These are phyloP conservation scores for Anthopleura sola DNA, from an alignment of 64 coral and sea anemone species.

Conservation along the genomic window DNA sequence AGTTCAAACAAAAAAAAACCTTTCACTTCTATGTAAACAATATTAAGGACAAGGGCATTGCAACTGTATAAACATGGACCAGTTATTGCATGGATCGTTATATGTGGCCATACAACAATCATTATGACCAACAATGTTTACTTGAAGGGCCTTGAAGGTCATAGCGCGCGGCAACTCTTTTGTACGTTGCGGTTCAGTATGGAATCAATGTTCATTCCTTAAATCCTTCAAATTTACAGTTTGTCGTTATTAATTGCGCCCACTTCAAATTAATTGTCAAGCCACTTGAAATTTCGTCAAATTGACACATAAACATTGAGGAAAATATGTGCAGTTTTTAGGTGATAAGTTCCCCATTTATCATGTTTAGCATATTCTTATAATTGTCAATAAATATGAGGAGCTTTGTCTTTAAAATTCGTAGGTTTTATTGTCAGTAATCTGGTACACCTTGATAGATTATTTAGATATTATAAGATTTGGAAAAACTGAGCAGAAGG, in stretches of 20 bases:
- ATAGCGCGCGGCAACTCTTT: neutral
- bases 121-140: neutral
- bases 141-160: too few species aligned
- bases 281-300: neutral
- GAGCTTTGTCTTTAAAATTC: neutral
- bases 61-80: neutral
- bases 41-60: neutral
- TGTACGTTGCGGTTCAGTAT: neutral
- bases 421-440: neutral
- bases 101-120: neutral
- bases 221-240: constrained; percentile 2
- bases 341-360: neutral
- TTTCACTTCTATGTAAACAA: neutral
- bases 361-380: neutral
- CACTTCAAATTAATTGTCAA: neutral
- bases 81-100: neutral
- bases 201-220: neutral
- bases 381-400: neutral
- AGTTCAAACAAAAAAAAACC: neutral
- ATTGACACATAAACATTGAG: neutral
- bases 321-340: neutral
- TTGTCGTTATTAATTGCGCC: neutral
- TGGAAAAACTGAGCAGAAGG: neutral
- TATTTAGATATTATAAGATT: neutral
- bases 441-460: neutral